Conservation (phyloP, 2,797 vertebrate genomes). For the Sparus aurata region DNA sequence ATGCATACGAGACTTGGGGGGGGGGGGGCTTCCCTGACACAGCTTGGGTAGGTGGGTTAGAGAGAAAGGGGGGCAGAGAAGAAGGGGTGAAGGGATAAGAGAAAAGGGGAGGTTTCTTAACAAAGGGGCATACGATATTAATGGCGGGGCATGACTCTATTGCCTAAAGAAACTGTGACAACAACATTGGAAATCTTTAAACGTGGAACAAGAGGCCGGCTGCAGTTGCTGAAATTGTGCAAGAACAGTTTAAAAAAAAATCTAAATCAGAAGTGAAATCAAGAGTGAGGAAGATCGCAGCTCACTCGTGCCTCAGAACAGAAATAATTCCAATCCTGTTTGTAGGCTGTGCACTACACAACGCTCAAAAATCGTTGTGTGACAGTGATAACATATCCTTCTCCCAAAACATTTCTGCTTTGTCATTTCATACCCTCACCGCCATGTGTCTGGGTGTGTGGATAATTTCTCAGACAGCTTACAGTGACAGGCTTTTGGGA, state of each 20-base stretch:
- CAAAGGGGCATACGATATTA: constrained; percentile 75
- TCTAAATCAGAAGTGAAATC: constrained; percentile 47
- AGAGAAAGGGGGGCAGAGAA: constrained; percentile 28
- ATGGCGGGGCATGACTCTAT: constrained; percentile 40
- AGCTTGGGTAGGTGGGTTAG: constrained; percentile 75
- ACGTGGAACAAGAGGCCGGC: neutral
- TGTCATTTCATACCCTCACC: constrained; percentile 79
- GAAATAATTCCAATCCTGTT: constrained; percentile 69
- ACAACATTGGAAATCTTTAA: constrained; percentile 12
- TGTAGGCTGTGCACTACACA: constrained; percentile 66
- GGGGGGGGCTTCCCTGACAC: constrained; percentile 65
- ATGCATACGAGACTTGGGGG: constrained; percentile 64
- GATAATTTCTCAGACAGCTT: constrained; percentile 82
- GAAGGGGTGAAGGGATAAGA: constrained; percentile 55
- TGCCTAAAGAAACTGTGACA: constrained; percentile 29
- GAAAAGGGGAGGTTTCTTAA: constrained; percentile 65
- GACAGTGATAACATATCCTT: constrained; percentile 73
- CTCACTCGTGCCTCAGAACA: constrained; percentile 27
- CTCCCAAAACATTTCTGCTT: constrained; percentile 78
- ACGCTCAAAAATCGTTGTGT: constrained; percentile 58
- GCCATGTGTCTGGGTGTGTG: constrained; percentile 74
- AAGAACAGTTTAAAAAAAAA: too few species aligned
- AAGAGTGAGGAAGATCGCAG: constrained; percentile 33
- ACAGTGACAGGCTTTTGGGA: constrained; percentile 79
- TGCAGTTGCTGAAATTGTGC: neutral